Percentiles rank a stretch among this genome's conserved stretches.
phyloP scores from a whole-genome alignment of 2,797 vertebrate genomes.

The Saguinus oedipus region DNA sequence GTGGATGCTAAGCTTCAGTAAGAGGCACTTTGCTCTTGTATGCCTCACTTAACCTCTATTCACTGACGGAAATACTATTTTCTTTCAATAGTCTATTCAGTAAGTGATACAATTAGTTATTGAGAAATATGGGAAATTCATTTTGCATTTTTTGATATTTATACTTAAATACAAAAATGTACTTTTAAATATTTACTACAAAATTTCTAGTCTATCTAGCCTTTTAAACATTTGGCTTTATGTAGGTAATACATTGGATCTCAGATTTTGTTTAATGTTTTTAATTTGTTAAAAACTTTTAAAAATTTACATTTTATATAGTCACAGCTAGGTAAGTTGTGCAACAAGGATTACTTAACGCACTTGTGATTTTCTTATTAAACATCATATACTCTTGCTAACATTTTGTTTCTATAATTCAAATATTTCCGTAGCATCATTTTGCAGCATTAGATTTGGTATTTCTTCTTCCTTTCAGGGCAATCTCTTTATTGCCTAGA shows the following conservation, averaged over 20 bases:
- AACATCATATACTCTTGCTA: not conserved
- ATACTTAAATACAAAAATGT: not conserved
- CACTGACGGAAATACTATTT: not conserved
- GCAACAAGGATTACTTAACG: not conserved
- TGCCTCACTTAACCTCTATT: not conserved
- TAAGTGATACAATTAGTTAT: not conserved
- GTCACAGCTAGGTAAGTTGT: not conserved
- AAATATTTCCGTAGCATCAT: not conserved
- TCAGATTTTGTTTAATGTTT: constrained; percentile 26
- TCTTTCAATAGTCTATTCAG: not conserved
- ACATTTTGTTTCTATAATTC: not conserved
- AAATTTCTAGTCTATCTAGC: not conserved
- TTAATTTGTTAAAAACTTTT: not conserved
- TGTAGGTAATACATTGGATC: not conserved
- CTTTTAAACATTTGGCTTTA: not conserved
- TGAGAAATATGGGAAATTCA: not conserved
- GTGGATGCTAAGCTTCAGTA: not conserved
- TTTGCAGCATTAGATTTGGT: not conserved
- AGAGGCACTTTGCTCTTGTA: not conserved
- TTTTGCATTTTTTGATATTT: not conserved
- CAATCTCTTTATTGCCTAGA: not conserved
- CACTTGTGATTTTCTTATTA: not conserved
- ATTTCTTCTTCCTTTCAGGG: not conserved
- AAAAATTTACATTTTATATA: not conserved
- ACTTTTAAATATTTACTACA: not conserved